Evolutionary conservation across 2,113 vertebrate genomes (phyloP), one percentile per base, ranked within the genome.

Genomic region (Odontesthes bonariensis): DNA sequence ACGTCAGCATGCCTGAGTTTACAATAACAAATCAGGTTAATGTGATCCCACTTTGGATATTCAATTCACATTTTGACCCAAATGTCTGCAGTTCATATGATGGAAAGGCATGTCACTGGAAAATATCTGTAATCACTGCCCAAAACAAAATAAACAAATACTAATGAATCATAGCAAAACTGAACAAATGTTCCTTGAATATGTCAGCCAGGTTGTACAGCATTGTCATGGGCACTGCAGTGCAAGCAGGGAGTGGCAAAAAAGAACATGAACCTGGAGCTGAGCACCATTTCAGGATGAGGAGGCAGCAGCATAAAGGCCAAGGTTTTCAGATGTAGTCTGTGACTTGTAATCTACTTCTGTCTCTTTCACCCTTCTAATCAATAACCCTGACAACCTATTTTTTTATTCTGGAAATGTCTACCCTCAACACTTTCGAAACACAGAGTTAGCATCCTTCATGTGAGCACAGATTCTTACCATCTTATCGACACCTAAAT

Each of bases 311-410:
- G 53, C 57, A 60, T 63, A 75, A 85, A 84, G 75, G 81, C 56
- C 67, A 73, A 64, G 65, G 65, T 56, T 67, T 51, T 51, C 53
- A 69, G 73, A 61, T 67, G 52, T 42, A 23, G 64, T 55, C 62
- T 76, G 65, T 72, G 73, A 80, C 72, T 80, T 70, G 71, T 73
- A 83, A 83, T 88, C 80, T 82, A 78, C 70, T 38, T 67, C 59
- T 75, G 66, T 84, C 56, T 73, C 71, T 65, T 69, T 53, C 8
- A 17, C 8, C 46, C 42, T 46, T 3, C 8, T 42, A 73, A 86
- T 85, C 84, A 83, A 77, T 85, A 83, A 73, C n/a, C 42, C 58
- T 13, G n/a, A 65, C 32, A 42, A 35, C 35, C 23, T 74, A 14
- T 61, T n/a, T 19, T 69, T 79, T 83, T 33, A 20, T 64, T 58